Conservation (phyloP, 2,797 vertebrate genomes). For the Potorous gilbertii region DNA sequence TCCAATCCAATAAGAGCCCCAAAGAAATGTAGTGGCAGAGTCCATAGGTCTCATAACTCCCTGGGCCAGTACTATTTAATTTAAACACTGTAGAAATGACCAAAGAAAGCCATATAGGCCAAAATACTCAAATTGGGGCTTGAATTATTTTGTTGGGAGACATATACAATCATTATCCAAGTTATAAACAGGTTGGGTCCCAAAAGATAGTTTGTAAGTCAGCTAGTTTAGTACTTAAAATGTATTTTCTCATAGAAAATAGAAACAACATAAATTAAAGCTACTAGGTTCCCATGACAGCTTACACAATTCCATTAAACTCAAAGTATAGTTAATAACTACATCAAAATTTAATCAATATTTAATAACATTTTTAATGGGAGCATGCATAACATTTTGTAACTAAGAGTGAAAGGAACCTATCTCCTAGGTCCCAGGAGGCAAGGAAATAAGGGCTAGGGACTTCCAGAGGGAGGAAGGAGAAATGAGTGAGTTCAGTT, state of each 20-base stretch:
- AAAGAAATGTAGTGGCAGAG: background rate
- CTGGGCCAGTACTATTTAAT: background rate
- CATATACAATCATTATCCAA: background rate
- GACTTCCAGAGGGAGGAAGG: background rate
- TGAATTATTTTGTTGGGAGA: background rate
- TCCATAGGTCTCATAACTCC: background rate
- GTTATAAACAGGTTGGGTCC: background rate
- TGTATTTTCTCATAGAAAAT: background rate
- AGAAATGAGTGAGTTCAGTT: background rate
- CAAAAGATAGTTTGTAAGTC: background rate
- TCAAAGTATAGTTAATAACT: background rate
- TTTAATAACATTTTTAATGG: background rate
- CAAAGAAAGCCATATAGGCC: background rate
- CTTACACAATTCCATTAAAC: background rate
- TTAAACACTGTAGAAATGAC: background rate
- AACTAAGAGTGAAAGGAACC: background rate
- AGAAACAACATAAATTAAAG: background rate
- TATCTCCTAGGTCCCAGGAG: background rate
- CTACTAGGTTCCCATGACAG: background rate
- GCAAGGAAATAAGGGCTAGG: background rate
- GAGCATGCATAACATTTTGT: background rate
- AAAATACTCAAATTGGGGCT: background rate
- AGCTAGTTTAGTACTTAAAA: background rate
- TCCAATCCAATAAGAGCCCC: background rate
- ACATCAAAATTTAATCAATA: background rate